Percentiles rank a stretch among this genome's conserved stretches.
Evolutionary conservation across 2,797 vertebrate species (phyloP).

Genomic region (Petrocephalus schoutedeni): DNA sequence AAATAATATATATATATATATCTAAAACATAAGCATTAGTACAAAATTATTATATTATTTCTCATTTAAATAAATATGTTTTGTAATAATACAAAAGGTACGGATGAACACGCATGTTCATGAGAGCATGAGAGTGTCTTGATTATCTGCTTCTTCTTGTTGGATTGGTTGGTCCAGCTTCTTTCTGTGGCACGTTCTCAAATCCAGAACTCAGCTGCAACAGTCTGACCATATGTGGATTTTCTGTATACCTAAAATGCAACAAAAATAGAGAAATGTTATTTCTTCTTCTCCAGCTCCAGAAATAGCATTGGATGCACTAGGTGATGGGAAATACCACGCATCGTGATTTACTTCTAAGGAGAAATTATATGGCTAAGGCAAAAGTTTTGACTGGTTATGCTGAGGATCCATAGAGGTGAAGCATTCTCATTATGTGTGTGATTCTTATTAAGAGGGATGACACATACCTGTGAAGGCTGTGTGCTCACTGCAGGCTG

Average conservation of each 20-base stretch:
- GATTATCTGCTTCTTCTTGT: constrained; percentile 7
- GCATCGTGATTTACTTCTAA: background rate
- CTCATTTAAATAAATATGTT: constrained; percentile 51
- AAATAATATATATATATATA: constrained; percentile 18
- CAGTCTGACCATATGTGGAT: constrained; percentile 55
- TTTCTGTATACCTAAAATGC: constrained; percentile 56
- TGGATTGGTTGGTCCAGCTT: background rate
- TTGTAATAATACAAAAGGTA: constrained; percentile 51
- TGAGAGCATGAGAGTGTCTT: background rate
- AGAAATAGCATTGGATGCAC: background rate
- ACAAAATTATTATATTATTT: constrained; percentile 41
- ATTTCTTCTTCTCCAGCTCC: background rate
- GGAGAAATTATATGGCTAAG: background rate
- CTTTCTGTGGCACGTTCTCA: constrained; percentile 33
- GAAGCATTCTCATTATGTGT: background rate
- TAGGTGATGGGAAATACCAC: background rate
- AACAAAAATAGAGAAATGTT: constrained; percentile 6
- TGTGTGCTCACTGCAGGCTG: constrained; percentile 42
- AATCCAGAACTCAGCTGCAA: constrained; percentile 59
- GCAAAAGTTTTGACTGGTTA: background rate
- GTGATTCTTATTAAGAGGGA: background rate
- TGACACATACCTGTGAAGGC: constrained; percentile 59
- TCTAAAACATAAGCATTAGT: constrained; percentile 54
- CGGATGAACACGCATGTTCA: background rate
- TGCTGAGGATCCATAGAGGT: background rate